phyloP scores from a whole-genome alignment of 1,140 invertebrate genomes.

The Papilio dardanus region DNA sequence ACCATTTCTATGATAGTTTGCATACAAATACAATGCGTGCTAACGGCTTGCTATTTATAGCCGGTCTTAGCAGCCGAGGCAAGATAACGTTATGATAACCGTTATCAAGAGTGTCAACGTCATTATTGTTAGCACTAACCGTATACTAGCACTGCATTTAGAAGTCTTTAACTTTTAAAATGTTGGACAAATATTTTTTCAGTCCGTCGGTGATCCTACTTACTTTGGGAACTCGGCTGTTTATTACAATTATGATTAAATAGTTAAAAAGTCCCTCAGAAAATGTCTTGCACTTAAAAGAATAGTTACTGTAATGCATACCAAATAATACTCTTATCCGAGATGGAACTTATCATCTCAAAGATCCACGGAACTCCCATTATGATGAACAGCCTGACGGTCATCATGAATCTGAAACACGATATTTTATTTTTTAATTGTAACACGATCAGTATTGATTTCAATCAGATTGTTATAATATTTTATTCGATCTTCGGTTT shows the following conservation, averaged over 20 bases:
- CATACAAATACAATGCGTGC: conserved; percentile 5
- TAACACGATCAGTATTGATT: background rate
- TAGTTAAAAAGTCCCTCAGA: too few relatives aligned
- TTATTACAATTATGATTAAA: too few relatives aligned
- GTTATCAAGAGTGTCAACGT: conserved; percentile 1
- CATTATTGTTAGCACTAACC: background rate
- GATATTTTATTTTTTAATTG: background rate
- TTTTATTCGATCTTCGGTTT: background rate
- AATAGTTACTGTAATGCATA: conserved; percentile 49
- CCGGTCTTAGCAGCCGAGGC: background rate
- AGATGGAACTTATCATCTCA: conserved; percentile 79
- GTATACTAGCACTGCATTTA: background rate
- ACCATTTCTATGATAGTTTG: background rate
- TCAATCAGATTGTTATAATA: background rate
- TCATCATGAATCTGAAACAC: conserved; percentile 33
- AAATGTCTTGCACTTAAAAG: too few relatives aligned
- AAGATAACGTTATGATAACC: conserved; percentile 4
- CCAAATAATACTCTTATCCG: conserved; percentile 50
- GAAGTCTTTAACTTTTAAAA: background rate
- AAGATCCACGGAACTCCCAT: conserved; percentile 89
- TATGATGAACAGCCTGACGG: conserved; percentile 80
- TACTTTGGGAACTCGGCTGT: too few relatives aligned
- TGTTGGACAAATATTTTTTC: conserved; percentile 10
- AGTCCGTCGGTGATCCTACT: too few relatives aligned
- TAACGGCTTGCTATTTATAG: conserved; percentile 6